Base-by-base conservation (phyloP, 2,113 vertebrate species). In the Larimichthys crocea region DNA sequence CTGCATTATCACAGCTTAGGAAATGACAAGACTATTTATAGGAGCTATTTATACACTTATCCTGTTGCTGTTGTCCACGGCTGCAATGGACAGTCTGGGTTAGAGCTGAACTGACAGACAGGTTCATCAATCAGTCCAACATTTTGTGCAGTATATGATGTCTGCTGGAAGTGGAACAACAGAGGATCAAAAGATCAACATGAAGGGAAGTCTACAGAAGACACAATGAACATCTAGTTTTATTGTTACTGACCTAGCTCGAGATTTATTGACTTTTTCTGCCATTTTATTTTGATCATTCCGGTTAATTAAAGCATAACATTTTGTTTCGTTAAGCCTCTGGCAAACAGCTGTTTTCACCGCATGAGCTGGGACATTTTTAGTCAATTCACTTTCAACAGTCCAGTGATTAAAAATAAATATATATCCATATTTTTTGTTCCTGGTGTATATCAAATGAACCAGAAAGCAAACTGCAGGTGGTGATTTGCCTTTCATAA, bases 11-110 rank as follows among this genome's bases (percentile, higher is more conserved):
- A 82, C 80, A 72, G 76, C 84, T 91, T 85, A 85, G 82, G 80
- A 93, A 91, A 93, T 92, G 80, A 92, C 89, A 52, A 48, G 86
- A 83, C 84, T 91, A 92, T 93, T 93, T 89, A 89, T 89, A 88
- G 89, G 62, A 79, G 83, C 76, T 90, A 70, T 90, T 91, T 86
- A 92, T 91, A 84, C 84, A 88, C 86, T 93, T 83, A 87, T 89
- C 76, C 67, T 75, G 63, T 80, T 71, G 16, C 76, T 42, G 22
- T 76, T 85, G 79, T 83, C 64, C 71, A 48, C 3, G 20, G 71
- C 44, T 75, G 53, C 52, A 68, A 60, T 12, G 0, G 64, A 31
- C 24, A 22, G 35, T 46, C 48, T 20, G 76, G 78, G 66, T 74
- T 40, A 35, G 67, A 64, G 35, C 20, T 6, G 44, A 63, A 75